Base-by-base conservation (phyloP, 2,888 invertebrate genomes). In the Drosophila algonquin region DNA sequence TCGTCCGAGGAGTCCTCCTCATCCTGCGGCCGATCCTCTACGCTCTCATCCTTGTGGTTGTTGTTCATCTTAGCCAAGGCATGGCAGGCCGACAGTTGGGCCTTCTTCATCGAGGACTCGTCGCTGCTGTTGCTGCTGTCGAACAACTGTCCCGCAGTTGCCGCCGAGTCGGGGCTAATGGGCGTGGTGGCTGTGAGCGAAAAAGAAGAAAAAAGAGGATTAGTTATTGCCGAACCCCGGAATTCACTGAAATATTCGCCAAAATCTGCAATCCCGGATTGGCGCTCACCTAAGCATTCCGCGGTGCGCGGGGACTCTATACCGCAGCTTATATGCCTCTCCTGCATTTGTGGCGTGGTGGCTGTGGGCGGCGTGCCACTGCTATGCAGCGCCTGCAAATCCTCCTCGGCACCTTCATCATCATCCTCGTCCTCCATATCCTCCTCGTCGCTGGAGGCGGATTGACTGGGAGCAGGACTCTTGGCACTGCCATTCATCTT, bases 121-220 rank as follows among this genome's bases (percentile, higher is more conserved):
- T 90, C 90, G 79, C 90, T 91, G 77, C 91, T 91, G 73, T 89
- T 90, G 82, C 91, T 91, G 82, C 90, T 91, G 63, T 90, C 91
- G 67, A 91, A 91, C 73, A 90, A 81, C 76, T 90, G 91, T 3
- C 90, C 91, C 8, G 90, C 90, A 56, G 87, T 90, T 69, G 90
- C 90, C 30, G 89, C 90, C 50, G 91, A 90, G 51, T 91, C 90
- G 1, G 90, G 90, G n/a, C 90, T 90, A 63, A 86, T 75, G 45
- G 91, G 90, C 27, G 89, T 89, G 45, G 87, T 89, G 14, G 90
- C 90, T 59, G 91, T 84, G 62, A 81, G 7, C 1, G 62, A 81
- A 30, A 27, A 8, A 30, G 8, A 30, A 27, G 27, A 27, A 30
- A 27, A 8, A 7, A 27, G 8, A 30, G 1, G 30, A 8, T 30